Evolutionary conservation across 2,113 vertebrate species (phyloP), one percentile per base, ranked within the genome.

Genomic region (Parotia lawesii): DNA sequence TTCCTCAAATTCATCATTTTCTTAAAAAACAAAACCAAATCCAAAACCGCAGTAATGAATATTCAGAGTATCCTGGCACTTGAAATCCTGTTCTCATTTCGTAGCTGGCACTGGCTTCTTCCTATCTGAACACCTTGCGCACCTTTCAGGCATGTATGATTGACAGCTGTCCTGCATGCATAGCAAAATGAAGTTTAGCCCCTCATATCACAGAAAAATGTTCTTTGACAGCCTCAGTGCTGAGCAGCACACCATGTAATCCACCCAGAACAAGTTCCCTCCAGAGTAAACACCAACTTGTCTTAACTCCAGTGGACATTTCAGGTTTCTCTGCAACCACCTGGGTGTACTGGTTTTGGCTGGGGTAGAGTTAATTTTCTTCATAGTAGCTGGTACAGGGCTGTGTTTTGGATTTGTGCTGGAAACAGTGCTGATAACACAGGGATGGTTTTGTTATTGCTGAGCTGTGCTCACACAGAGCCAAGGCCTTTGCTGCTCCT

Each of bases 1-100:
- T 95, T 97, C 75, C 65, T 93, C 85, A 95, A 90, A 86, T 95
- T 95, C 85, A 90, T 93, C 4, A 73, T 84, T 95, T 95, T 78
- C 80, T 84, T 87, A 53, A 94, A 93, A 96, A 95, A 56, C 61
- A 89, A 93, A 86, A 71, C 65, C 80, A 77, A 94, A 58, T 60
- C 44, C 70, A 60, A 93, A 93, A 71, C 48, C 0, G 0, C 31
- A 35, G n/a, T 71, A 64, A 96, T 95, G 94, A 96, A 96, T 96
- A 95, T 95, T 94, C 85, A 97, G 44, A 74, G 18, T 70, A 91
- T 42, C 56, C 78, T 95, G 75, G 91, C 90, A 95, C 72, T 56
- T 90, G 72, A 83, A 91, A 88, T 48, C 64, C n/a, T 81, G 28
- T 70, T 95, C 81, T 94, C 67, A 64, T 83, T 96, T 89, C 0